These are phyloP conservation scores for Germaria angustata DNA, from an alignment of 2,888 invertebrate species.

Conservation along the genomic window DNA sequence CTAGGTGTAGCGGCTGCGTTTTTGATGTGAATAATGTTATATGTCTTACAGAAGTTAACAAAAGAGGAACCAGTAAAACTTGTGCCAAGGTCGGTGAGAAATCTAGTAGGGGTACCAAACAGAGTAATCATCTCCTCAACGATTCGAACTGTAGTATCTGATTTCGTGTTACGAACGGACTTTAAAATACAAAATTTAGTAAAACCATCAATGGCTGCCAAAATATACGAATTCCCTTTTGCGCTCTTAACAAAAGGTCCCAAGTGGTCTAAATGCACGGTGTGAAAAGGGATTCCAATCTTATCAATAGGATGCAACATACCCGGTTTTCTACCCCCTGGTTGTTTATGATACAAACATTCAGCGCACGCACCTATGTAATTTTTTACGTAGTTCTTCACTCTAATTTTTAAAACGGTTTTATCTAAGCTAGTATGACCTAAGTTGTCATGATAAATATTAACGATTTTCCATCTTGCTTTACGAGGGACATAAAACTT, in stretches of 20 bases:
- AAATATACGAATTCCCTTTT: slow-evolving; percentile 69
- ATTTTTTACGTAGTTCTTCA: slow-evolving; percentile 75
- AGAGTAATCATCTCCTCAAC: slow-evolving; percentile 67
- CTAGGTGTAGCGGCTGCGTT: slow-evolving; percentile 71
- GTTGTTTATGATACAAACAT: slow-evolving; percentile 75
- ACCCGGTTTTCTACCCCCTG: slow-evolving; percentile 44
- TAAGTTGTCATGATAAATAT: slow-evolving; percentile 65
- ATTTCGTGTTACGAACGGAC: slow-evolving; percentile 64
- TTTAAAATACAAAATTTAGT: slow-evolving; percentile 70
- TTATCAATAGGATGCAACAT: slow-evolving; percentile 78
- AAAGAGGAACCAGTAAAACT: slow-evolving; percentile 75
- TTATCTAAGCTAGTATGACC: slow-evolving; percentile 68
- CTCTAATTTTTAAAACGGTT: slow-evolving; percentile 69
- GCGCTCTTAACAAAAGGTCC: slow-evolving; percentile 76
- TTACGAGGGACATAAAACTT: slow-evolving; percentile 67
- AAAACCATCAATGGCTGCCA: slow-evolving; percentile 76
- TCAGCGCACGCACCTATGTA: slow-evolving; percentile 73
- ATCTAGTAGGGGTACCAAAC: slow-evolving; percentile 72
- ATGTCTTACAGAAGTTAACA: slow-evolving; percentile 69
- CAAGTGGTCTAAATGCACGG: slow-evolving; percentile 76
- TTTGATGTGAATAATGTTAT: slow-evolving; percentile 66
- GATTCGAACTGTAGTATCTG: too few relatives aligned
- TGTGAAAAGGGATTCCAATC: slow-evolving; percentile 75
- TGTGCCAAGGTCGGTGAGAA: slow-evolving; percentile 77
- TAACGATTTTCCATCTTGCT: slow-evolving; percentile 62